Base-by-base conservation (phyloP, 2,113 vertebrate species). In the Apteryx mantelli region DNA sequence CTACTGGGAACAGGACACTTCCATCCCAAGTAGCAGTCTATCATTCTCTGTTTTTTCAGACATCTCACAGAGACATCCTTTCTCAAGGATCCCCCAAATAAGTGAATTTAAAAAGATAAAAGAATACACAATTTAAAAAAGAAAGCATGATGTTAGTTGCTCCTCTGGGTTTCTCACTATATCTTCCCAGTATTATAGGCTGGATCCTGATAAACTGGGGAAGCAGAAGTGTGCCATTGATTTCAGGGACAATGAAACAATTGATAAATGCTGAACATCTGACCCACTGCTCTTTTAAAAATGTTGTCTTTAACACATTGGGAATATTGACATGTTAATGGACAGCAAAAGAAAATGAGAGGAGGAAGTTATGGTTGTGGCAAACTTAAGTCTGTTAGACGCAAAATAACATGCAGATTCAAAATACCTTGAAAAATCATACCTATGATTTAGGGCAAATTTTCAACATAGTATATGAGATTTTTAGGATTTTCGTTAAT, bases 1-100 rank as follows among this genome's bases (percentile, higher is more conserved):
- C 69, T 92, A 7, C 2, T 13, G 32, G 46, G 32, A 74, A 42
- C 34, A 86, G 61, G 46, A 76, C 46, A 56, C 40, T 79, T 89
- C 63, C 16, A 46, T 76, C n/a, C 88, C 71, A 78, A 44, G 89
- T 81, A 92, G 18, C 22, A 86, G 48, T 9, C 55, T 24, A 9
- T 77, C 28, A n/a, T 71, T 87, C 44, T 82, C n/a, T 94, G 19
- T 92, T 91, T 80, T 92, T 93, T 94, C 56, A 73, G 64, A 28
- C 13, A 24, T 83, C 50, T 78, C 38, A 50, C 16, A 55, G n/a
- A 52, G 11, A 52, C 19, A 38, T 86, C 76, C 42, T 53, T 53
- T 36, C 38, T 86, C 61, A 93, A 86, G 52, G 83, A 91, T 86
- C 5, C 24, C 34, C n/a, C 38, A 28, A 75, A 93, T 12, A 70